Evolutionary conservation across 1,140 invertebrate genomes (phyloP), one percentile per base, ranked within the genome.

Genomic region (Drosophila teissieri): DNA sequence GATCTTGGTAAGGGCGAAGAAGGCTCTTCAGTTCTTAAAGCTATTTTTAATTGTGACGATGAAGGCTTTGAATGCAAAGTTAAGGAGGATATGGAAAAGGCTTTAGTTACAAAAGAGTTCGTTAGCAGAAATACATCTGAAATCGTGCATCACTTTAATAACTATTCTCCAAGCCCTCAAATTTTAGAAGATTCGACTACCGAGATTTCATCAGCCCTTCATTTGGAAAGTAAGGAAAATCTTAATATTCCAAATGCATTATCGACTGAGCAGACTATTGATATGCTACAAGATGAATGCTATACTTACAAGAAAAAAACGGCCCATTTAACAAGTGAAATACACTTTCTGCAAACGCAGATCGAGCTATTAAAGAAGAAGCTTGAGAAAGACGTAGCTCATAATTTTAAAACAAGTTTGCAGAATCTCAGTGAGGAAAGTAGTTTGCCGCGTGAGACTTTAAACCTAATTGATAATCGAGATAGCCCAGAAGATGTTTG

Each of bases 231-330:
- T n/a, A 84, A 31, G 5, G 27, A 42, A 31, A 46, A 48, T 46
- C 17, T 7, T 15, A 31, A 39, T 12, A 56, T 19, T 11, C 19
- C 22, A 27, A 12, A 11, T 2, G 77, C 56, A 2, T 44, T 84
- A 15, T 37, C 69, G 15, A 46, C 73, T 14, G 74, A 91, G 24
- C 78, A 92, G 15, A 74, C 84, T 3, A 19, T 91, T 0, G 88
- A 92, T 62, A 91, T 91, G 70, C 61, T 92, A 39, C 85, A 92
- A 51, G 77, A 79, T 15, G 91, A 92, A 80, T 91, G 82, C 45
- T 52, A 90, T 42, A 53, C 61, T 11, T 85, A 78, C 17, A 89
- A 91, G 52, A 22, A 78, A 4, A 90, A 83, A 65, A 75, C 73
- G 4, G 27, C 17, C 1, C 19, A 46, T 12, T 57, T 91, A 6